These are phyloP conservation scores for Nylanderia fulva DNA, from an alignment of 1,140 invertebrate genomes.

Conservation along the genomic window DNA sequence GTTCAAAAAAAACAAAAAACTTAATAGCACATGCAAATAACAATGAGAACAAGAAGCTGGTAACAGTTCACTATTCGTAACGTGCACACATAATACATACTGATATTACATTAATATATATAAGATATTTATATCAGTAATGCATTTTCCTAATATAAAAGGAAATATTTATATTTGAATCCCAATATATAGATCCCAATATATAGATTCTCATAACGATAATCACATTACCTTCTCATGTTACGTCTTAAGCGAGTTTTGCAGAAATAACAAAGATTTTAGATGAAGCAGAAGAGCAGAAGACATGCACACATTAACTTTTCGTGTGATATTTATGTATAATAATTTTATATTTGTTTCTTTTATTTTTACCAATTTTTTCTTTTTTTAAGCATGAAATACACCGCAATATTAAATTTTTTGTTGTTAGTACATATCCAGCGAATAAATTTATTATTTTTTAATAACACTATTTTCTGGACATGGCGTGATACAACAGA, in stretches of 20 bases:
- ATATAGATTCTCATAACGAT: neutral
- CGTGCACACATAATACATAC: neutral
- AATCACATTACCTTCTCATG: neutral
- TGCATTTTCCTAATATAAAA: conserved; percentile 13
- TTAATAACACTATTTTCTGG: neutral
- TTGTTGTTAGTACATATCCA: neutral
- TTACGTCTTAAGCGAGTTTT: conserved; percentile 1
- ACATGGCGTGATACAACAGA: neutral
- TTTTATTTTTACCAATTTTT: neutral
- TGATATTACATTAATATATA: neutral
- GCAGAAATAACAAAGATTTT: neutral
- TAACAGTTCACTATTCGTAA: neutral
- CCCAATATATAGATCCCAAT: neutral
- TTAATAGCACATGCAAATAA: conserved; percentile 19
- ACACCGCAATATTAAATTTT: neutral
- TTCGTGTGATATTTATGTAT: neutral
- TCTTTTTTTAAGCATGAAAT: neutral
- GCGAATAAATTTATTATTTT: conserved; percentile 4
- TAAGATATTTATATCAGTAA: neutral
- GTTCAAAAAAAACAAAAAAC: neutral
- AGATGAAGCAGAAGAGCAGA: neutral
- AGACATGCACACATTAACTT: conserved; percentile 38
- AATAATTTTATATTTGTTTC: neutral
- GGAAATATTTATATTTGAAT: neutral
- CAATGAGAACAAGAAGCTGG: neutral